Base-by-base conservation (phyloP, 2,888 invertebrate species). In the Troides oblongomaculatus region DNA sequence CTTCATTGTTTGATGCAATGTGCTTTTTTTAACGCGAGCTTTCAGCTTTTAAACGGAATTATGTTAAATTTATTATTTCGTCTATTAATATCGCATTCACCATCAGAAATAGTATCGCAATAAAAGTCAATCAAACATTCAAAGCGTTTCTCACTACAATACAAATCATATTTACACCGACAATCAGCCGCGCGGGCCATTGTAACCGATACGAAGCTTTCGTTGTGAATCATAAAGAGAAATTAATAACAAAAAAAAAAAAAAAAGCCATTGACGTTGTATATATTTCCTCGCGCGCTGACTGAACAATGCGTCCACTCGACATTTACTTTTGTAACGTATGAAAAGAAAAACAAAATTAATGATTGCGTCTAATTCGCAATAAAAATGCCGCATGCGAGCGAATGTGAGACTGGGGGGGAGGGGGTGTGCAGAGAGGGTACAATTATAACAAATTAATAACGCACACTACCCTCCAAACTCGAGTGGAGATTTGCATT, bases 321-420 rank as follows among this genome's bases (percentile, higher is more conserved):
- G 85, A 88, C 79, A 87, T 89, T 89, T 89, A 87, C 88, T 87
- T 88, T 84, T 83, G 76, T 78, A 79, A 79, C 76, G 76, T 78
- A 4, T 81, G 84, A 87, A 89, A 88, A 86, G 88, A 88, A 90
- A 90, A 90, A 91, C 89, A 89, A 90, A 90, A 92, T 92, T 92
- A 92, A 92, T 92, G 91, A 90, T 91, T 89, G 89, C 86, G 82
- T 86, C 88, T 92, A 91, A 92, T 90, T 89, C 88, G 92, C 89
- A 92, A 92, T 92, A 92, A 92, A 92, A 92, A 90, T 91, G 91
- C 92, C 92, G 89, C 92, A 92, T 91, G 90, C 89, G 89, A 88
- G 84, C 90, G 84, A 86, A 89, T 88, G 87, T 82, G 86, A 87
- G 84, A 78, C 71, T 73, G 83, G 81, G 87, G 81, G 87, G 89